These are phyloP conservation scores for Dryoscopus gambensis DNA, from an alignment of 2,113 vertebrate species.

Conservation along the genomic window DNA sequence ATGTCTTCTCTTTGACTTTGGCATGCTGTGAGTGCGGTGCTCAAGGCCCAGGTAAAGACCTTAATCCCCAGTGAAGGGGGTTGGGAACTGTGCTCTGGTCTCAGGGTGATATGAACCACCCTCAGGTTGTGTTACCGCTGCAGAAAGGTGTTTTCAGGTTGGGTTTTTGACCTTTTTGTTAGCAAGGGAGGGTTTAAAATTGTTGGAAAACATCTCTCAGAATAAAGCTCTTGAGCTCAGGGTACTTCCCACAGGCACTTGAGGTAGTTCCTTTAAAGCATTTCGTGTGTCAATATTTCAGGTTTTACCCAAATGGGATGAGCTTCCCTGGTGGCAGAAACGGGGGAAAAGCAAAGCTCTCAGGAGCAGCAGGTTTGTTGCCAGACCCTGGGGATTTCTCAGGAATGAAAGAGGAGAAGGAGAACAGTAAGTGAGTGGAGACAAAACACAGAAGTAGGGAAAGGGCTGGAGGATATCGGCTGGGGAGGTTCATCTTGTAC, in stretches of 20 bases:
- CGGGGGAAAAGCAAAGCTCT: not conserved
- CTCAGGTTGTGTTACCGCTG: not conserved
- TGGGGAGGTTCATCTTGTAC: not conserved
- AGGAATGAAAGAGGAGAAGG: not conserved
- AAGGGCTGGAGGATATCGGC: not conserved
- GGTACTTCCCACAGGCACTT: not conserved
- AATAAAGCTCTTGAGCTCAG: not conserved
- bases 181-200: not conserved
- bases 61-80: not conserved
- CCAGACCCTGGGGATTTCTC: not conserved
- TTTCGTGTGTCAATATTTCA: not conserved
- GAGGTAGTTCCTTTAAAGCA: not conserved
- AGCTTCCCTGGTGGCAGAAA: not conserved
- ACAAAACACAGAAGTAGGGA: not conserved
- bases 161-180: not conserved
- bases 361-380: not conserved
- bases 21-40: not conserved
- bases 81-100: not conserved
- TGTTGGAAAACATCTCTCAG: not conserved
- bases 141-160: not conserved
- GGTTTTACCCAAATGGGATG: not conserved
- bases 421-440: not conserved
- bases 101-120: not conserved
- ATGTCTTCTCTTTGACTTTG: not conserved
- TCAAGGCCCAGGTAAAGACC: not conserved